Evolutionary conservation across 1,140 invertebrate genomes (phyloP).

Genomic region (Lasioglossum baleicum): DNA sequence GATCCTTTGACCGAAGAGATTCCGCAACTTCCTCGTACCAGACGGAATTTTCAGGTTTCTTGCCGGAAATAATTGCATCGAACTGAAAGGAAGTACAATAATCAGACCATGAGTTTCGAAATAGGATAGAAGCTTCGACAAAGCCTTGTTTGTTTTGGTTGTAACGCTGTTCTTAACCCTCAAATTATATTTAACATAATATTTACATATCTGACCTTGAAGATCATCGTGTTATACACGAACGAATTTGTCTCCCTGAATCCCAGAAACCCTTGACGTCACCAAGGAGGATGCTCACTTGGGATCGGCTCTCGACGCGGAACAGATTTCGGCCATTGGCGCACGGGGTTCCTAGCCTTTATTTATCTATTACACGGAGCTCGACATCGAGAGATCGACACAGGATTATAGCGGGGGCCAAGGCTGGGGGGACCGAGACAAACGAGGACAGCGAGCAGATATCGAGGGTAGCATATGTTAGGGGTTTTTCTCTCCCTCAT

Average conservation of each 20-base stretch:
- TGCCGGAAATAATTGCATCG: too few species aligned
- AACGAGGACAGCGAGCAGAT: neutral
- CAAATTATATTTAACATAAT: too few species aligned
- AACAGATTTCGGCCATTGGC: slow-evolving; percentile 41
- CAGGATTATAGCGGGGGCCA: slow-evolving; percentile 66
- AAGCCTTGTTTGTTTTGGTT: too few species aligned
- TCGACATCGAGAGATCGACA: slow-evolving; percentile 65
- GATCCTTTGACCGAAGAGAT: slow-evolving; percentile 6
- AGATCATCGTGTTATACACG: too few species aligned
- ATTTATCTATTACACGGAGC: slow-evolving; percentile 78
- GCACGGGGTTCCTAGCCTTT: slow-evolving; percentile 62
- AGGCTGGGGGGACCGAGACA: neutral
- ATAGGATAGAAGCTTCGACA: too few species aligned
- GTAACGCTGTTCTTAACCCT: too few species aligned
- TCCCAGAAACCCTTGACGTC: slow-evolving; percentile 37
- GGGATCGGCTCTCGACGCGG: slow-evolving; percentile 24
- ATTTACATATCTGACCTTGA: too few species aligned
- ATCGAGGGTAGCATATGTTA: slow-evolving; percentile 75
- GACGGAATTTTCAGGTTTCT: neutral
- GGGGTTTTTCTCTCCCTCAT: slow-evolving; percentile 67
- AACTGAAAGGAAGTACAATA: neutral
- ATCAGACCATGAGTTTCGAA: too few species aligned
- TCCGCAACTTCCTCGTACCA: neutral
- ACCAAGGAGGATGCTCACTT: slow-evolving; percentile 39
- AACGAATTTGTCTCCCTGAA: neutral